phyloP scores from a whole-genome alignment of 2,797 vertebrate genomes.

The Coracias cyanogaster region DNA sequence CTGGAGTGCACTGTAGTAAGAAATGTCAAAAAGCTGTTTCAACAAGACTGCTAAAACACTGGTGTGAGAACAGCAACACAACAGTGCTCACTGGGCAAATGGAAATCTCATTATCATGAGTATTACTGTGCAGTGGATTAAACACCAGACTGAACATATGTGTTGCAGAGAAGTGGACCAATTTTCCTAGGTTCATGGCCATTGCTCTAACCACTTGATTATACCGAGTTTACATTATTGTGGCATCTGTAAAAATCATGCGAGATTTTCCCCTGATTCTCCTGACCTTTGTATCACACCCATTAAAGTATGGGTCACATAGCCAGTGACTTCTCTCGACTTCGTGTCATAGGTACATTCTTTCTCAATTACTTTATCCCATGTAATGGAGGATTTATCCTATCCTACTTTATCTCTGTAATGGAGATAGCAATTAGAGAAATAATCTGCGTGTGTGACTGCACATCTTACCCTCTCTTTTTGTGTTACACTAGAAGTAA shows the following conservation, averaged over 20 bases:
- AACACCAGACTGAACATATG: neutral
- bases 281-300: neutral
- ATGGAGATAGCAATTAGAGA: slow-evolving; percentile 22
- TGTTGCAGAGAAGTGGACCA: neutral
- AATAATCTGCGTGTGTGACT: neutral
- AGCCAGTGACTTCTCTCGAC: neutral
- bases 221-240: neutral
- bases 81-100: neutral
- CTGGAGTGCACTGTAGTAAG: neutral
- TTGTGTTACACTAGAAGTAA: neutral
- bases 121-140: neutral
- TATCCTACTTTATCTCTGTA: neutral
- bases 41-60: neutral
- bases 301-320: neutral
- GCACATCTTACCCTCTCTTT: neutral
- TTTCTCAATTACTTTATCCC: slow-evolving; percentile 28
- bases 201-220: neutral
- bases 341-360: neutral
- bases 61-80: neutral
- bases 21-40: neutral
- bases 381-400: neutral
- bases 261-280: neutral
- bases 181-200: neutral
- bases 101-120: neutral
- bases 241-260: neutral